Evolutionary conservation across 2,797 vertebrate genomes (phyloP).

Genomic region (Chiropotes sagulatus): DNA sequence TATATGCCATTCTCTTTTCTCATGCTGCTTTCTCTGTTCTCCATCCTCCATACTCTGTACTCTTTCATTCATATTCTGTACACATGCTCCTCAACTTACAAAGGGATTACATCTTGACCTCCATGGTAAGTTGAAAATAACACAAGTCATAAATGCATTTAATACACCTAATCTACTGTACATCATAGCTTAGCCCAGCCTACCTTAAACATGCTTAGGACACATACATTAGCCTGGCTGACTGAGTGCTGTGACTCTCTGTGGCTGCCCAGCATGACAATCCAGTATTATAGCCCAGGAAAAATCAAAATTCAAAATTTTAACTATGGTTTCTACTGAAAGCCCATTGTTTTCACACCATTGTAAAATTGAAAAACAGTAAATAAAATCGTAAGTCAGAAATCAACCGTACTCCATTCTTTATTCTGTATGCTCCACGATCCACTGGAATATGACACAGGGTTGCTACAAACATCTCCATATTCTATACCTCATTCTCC

Average conservation of each 20-base stretch:
- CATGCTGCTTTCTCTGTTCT: neutral
- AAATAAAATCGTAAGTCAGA: neutral
- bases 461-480: too few species aligned
- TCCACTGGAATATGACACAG: too few species aligned
- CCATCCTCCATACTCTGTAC: too few species aligned
- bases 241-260: neutral
- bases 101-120: neutral
- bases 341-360: neutral
- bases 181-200: neutral
- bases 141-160: neutral
- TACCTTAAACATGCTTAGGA: neutral
- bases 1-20: neutral
- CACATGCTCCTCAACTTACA: neutral
- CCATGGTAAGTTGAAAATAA: neutral
- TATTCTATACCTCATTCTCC: too few species aligned
- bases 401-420: neutral
- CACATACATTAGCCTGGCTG: neutral
- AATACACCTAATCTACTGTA: neutral
- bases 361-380: neutral
- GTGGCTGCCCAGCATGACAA: neutral
- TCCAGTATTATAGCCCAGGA: neutral
- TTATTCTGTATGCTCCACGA: too few species aligned
- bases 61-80: neutral
- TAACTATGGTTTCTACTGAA: neutral
- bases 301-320: neutral